A percentile compares a stretch with the other conserved stretches of the same genome.
These are phyloP conservation scores for Gonioctena quinquepunctata DNA, from an alignment of 1,140 invertebrate species.

Conservation along the genomic window DNA sequence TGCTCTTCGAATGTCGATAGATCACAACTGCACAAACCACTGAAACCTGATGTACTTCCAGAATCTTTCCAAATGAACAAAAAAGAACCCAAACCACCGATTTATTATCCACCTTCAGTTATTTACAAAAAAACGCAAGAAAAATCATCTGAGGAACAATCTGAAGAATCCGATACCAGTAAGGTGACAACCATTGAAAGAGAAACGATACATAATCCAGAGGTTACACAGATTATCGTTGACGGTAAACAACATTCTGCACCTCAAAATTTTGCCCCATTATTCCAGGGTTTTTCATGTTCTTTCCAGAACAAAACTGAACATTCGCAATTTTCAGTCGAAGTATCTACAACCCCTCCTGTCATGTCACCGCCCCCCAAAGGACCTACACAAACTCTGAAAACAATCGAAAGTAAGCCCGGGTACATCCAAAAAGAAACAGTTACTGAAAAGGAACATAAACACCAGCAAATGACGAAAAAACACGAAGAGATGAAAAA, in stretches of 20 bases:
- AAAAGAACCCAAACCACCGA: conserved; percentile 34
- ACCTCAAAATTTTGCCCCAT: conserved; percentile 29
- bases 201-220: conserved; percentile 28
- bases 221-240: conserved; percentile 22
- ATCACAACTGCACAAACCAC: conserved; percentile 27
- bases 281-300: conserved; percentile 44
- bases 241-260: conserved; percentile 15
- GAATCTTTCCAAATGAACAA: conserved; percentile 32
- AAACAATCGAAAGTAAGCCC: conserved; percentile 27
- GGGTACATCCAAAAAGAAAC: conserved; percentile 27
- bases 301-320: conserved; percentile 45
- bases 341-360: conserved; percentile 42
- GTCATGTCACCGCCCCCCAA: conserved; percentile 27
- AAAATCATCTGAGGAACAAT: conserved; percentile 16
- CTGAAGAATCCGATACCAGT: conserved; percentile 25
- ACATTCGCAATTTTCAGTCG: conserved; percentile 40
- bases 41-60: conserved; percentile 36
- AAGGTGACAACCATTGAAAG: conserved; percentile 30
- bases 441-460: conserved; percentile 30
- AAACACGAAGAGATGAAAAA: conserved; percentile 18
- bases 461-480: conserved; percentile 13
- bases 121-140: conserved; percentile 25
- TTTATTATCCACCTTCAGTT: conserved; percentile 29
- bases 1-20: background rate
- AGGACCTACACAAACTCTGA: conserved; percentile 26